phyloP scores from a whole-genome alignment of 2,888 invertebrate species.

The Dorcus parallelipipedus region DNA sequence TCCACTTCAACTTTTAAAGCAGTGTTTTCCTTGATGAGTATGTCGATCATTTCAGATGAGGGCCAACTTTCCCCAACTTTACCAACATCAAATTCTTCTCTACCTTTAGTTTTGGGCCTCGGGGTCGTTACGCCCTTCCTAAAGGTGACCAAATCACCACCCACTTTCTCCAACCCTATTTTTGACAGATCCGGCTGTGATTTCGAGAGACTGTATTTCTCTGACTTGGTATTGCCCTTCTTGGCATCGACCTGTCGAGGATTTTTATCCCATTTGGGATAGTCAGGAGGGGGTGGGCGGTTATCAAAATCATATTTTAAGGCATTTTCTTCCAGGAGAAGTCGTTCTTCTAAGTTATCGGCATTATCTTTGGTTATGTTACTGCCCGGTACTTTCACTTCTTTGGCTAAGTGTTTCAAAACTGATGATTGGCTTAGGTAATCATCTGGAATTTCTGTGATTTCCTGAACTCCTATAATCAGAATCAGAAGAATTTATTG shows the following conservation, averaged over 20 bases:
- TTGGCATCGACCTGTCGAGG: slow-evolving; percentile 38
- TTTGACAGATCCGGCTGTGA: slow-evolving; percentile 82
- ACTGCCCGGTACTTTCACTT: slow-evolving; percentile 54
- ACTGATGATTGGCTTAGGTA: slow-evolving; percentile 80
- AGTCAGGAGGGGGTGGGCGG: slow-evolving; percentile 46
- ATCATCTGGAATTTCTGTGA: slow-evolving; percentile 81
- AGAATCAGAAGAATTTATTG: no score
- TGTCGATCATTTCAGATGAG: slow-evolving; percentile 73
- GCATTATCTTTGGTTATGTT: slow-evolving; percentile 24
- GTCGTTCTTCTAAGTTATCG: slow-evolving; percentile 24
- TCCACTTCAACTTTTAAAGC: slow-evolving; percentile 80
- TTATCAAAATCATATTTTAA: slow-evolving; percentile 31
- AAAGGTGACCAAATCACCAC: slow-evolving; percentile 37
- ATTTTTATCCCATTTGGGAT: slow-evolving; percentile 45
- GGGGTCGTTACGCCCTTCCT: slow-evolving; percentile 46
- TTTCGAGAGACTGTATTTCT: slow-evolving; percentile 66
- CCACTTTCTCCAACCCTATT: slow-evolving; percentile 36
- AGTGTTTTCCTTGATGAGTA: slow-evolving; percentile 80
- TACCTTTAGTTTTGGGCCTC: slow-evolving; percentile 56
- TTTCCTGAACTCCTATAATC: slow-evolving; percentile 58
- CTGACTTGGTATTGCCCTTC: slow-evolving; percentile 37
- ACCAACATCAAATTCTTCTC: slow-evolving; percentile 56
- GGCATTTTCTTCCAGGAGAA: slow-evolving; percentile 11
- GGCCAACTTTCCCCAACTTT: slow-evolving; percentile 58
- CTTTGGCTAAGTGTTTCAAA: slow-evolving; percentile 79